Evolutionary conservation across 2,888 invertebrate genomes (phyloP), one percentile per base, ranked within the genome.

Genomic region (Cerastis leucographa): DNA sequence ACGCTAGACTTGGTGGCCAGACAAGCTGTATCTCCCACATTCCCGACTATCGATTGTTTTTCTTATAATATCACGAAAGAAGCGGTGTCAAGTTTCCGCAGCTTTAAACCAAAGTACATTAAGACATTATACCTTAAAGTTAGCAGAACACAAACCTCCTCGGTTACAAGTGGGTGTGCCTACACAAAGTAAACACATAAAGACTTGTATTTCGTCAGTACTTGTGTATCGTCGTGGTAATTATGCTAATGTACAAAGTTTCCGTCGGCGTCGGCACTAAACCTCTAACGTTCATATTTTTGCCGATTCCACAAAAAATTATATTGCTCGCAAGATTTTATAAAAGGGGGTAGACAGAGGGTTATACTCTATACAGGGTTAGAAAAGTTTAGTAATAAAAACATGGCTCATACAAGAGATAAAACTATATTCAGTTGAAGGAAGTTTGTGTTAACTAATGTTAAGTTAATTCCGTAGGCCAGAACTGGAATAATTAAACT

Each of bases 181-280:
- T 44, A 44, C 29, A 11, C 17, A 56, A 22, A 14, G 17, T 42
- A 29, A 51, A 67, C 42, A 64, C 17, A 17, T n/a, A 64, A 64
- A n/a, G n/a, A 64, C 64, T 64, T 64, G 64, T 42, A 25, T 61
- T 61, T 42, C 17, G 42, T n/a, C n/a, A 17, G 42, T 73, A 72
- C 19, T 62, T 71, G 49, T 56, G 76, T 81, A 76, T 77, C 66
- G 71, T 67, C 68, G 59, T 35, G 61, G 76, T 81, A 84, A 88
- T 89, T 89, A 89, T 87, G 88, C 84, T 83, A 88, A 89, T 88
- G 78, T 81, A 71, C 64, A 59, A 87, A 83, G 83, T 87, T 83
- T 69, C 68, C 65, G 76, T 64, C 71, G 64, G 46, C 78, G 80
- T 12, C 56, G 59, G 61, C 56, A 70, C 62, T 84, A 76, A 68